Percentiles rank a stretch among this genome's conserved stretches.
These are phyloP conservation scores for Sympetrum striolatum DNA, from an alignment of 2,888 invertebrate genomes.

Conservation along the genomic window DNA sequence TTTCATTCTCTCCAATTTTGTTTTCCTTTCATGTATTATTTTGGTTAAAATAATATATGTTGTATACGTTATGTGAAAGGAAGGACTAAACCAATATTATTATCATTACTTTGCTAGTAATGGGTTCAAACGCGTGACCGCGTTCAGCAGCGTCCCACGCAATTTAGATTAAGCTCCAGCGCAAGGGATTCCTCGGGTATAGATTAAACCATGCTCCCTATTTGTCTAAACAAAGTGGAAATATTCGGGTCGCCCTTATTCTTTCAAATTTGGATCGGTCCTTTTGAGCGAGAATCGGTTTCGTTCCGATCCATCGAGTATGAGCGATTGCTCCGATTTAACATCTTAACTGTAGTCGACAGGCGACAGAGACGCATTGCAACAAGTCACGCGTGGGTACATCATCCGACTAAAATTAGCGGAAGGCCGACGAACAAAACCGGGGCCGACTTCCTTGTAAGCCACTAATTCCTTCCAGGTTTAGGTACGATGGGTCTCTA, in stretches of 20 bases:
- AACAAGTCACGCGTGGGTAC: not conserved
- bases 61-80: no score
- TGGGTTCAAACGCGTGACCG: no score
- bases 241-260: not conserved
- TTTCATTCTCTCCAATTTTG: no score
- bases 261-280: not conserved
- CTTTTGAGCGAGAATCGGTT: not conserved
- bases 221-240: not conserved
- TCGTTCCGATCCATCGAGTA: not conserved
- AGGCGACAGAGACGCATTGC: not conserved
- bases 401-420: not conserved
- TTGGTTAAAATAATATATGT: no score
- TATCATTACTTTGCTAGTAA: no score
- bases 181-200: not conserved
- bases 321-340: not conserved
- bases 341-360: not conserved
- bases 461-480: not conserved
- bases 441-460: not conserved
- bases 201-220: not conserved
- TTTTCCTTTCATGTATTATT: no score
- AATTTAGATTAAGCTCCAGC: not conserved
- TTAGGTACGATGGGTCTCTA: no score
- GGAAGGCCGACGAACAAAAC: not conserved
- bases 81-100: no score
- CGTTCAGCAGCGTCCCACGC: not conserved